Evolutionary conservation across 2,797 vertebrate genomes (phyloP).

Genomic region (Lacerta viridis): DNA sequence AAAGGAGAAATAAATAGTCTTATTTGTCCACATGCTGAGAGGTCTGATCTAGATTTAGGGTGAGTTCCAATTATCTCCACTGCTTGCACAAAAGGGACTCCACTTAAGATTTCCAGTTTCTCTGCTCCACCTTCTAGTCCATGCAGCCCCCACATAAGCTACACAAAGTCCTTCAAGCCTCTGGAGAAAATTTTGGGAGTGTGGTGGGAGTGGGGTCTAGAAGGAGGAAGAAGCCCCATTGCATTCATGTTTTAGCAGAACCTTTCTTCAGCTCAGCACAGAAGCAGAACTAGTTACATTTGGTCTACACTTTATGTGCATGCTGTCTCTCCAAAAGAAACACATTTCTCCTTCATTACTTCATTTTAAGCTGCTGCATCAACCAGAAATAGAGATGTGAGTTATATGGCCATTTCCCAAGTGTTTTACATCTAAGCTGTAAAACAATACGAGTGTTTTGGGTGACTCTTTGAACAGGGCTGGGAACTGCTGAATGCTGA

Average conservation of each 20-base stretch:
- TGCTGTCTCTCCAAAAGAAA: not conserved
- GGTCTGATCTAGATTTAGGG: conserved; percentile 8
- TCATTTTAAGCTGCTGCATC: rapidly evolving
- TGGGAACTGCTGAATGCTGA: not conserved
- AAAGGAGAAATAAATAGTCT: not conserved
- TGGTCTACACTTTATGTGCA: not conserved
- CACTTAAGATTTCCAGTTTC: no score
- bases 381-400: not conserved
- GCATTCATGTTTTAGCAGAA: no score
- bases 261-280: not conserved
- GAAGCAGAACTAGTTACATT: not conserved
- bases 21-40: rapidly evolving
- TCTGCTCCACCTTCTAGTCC: no score
- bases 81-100: no score
- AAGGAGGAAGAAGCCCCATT: no score
- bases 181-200: no score
- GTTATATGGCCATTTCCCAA: not conserved
- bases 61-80: not conserved
- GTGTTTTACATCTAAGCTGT: not conserved
- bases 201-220: no score
- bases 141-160: no score
- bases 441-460: not conserved
- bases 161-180: no score
- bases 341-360: not conserved
- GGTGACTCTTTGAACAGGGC: not conserved